Percentiles rank a stretch among this genome's conserved stretches.
These are phyloP conservation scores for Neuroscelio doddi DNA, from an alignment of 2,888 invertebrate genomes.

Conservation along the genomic window DNA sequence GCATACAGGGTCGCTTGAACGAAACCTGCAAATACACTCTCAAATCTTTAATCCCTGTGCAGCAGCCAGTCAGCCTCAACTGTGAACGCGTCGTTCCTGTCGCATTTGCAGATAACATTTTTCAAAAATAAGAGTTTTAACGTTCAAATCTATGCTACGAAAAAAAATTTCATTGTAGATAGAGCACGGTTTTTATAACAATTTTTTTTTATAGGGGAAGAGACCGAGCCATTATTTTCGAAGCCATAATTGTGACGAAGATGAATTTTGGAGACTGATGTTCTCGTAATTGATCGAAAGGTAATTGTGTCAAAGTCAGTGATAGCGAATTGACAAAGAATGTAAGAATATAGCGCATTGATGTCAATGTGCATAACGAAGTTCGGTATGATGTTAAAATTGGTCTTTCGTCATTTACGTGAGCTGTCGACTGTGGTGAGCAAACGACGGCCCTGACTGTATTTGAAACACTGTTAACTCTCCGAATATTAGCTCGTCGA, in stretches of 20 bases:
- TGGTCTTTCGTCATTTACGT: constrained; percentile 37
- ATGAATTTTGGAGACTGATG: too few relatives aligned
- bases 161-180: too few relatives aligned
- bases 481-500: constrained; percentile 71
- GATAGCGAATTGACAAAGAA: too few relatives aligned
- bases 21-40: constrained; percentile 69
- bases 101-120: constrained; percentile 44
- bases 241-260: too few relatives aligned
- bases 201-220: too few relatives aligned
- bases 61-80: constrained; percentile 43
- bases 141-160: constrained; percentile 21
- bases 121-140: constrained; percentile 30
- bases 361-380: constrained; percentile 5
- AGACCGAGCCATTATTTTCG: too few relatives aligned
- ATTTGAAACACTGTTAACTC: constrained; percentile 71
- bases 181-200: too few relatives aligned
- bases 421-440: constrained; percentile 44
- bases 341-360: not conserved
- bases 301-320: too few relatives aligned
- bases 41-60: constrained; percentile 67
- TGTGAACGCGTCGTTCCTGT: constrained; percentile 45
- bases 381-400: constrained; percentile 27
- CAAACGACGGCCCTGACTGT: constrained; percentile 63
- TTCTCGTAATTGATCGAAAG: too few relatives aligned
- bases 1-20: constrained; percentile 68